Percentiles rank a stretch among this genome's conserved stretches.
Evolutionary conservation across 2,797 vertebrate genomes (phyloP).

Genomic region (Caiman crocodilus): DNA sequence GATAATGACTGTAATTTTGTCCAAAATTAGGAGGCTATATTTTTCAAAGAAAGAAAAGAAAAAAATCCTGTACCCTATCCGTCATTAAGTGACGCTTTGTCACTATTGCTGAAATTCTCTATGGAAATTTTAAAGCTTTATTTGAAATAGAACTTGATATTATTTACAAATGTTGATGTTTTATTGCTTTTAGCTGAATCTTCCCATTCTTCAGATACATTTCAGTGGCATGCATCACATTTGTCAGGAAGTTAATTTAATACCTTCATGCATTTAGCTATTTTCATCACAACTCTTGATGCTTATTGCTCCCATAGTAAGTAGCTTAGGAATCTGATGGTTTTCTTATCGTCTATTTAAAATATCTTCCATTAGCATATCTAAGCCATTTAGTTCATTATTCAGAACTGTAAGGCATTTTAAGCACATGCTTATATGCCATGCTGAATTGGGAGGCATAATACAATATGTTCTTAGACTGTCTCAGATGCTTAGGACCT

Average conservation of each 20-base stretch:
- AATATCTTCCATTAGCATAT: neutral
- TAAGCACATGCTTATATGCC: too few species aligned
- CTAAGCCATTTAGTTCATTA: neutral
- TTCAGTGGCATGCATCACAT: conserved; percentile 34
- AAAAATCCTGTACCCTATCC: neutral
- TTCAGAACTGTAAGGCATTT: neutral
- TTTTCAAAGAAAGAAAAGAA: neutral
- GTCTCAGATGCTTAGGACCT: too few species aligned
- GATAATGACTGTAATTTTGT: neutral
- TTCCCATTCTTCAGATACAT: conserved; percentile 38
- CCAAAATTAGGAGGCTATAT: neutral
- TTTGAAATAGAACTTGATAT: conserved; percentile 46
- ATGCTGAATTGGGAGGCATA: too few species aligned
- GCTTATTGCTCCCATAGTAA: conserved; percentile 50
- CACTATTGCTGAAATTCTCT: neutral
- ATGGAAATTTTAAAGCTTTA: neutral
- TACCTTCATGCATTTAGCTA: conserved; percentile 60
- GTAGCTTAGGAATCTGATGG: conserved; percentile 10
- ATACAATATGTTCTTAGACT: too few species aligned
- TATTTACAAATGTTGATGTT: conserved; percentile 50
- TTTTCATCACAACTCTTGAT: conserved; percentile 57
- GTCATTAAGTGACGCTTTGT: neutral
- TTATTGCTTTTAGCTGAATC: conserved; percentile 56
- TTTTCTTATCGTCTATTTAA: neutral
- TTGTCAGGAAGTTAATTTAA: conserved; percentile 67